These are phyloP conservation scores for Caenorhabditis inopinata DNA, from an alignment of 1,140 invertebrate genomes.

Conservation along the genomic window DNA sequence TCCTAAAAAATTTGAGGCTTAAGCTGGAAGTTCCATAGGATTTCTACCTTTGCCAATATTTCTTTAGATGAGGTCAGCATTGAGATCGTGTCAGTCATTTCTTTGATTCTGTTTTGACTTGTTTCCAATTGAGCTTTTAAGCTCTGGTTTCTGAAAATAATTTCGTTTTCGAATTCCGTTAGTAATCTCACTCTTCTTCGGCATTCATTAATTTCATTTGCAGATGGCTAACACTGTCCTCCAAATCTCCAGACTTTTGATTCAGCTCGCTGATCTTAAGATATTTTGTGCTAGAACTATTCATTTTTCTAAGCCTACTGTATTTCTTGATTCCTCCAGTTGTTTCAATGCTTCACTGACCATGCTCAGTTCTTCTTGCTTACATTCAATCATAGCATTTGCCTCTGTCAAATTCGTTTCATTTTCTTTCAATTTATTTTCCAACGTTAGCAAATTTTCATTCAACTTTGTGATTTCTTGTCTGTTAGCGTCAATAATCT, in stretches of 20 bases:
- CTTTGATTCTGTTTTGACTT: background rate
- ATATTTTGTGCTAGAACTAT: background rate
- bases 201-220: background rate
- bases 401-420: background rate
- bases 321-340: background rate
- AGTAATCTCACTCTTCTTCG: conserved; percentile 6
- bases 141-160: background rate
- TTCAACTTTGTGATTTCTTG: conserved; percentile 46
- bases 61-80: conserved; percentile 20
- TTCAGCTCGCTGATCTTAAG: conserved; percentile 30
- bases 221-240: background rate
- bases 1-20: background rate
- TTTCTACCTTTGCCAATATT: background rate
- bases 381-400: background rate
- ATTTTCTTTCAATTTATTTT: conserved; percentile 18
- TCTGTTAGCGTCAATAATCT: conserved; percentile 50
- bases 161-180: too few relatives aligned
- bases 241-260: conserved; percentile 26
- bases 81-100: conserved; percentile 4
- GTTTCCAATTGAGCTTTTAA: background rate
- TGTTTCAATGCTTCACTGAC: conserved; percentile 3
- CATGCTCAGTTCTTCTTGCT: background rate
- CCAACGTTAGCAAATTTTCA: conserved; percentile 29
- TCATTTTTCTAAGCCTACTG: background rate
- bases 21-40: background rate